These are phyloP conservation scores for Characodon lateralis DNA, from an alignment of 2,797 vertebrate species.

Conservation along the genomic window DNA sequence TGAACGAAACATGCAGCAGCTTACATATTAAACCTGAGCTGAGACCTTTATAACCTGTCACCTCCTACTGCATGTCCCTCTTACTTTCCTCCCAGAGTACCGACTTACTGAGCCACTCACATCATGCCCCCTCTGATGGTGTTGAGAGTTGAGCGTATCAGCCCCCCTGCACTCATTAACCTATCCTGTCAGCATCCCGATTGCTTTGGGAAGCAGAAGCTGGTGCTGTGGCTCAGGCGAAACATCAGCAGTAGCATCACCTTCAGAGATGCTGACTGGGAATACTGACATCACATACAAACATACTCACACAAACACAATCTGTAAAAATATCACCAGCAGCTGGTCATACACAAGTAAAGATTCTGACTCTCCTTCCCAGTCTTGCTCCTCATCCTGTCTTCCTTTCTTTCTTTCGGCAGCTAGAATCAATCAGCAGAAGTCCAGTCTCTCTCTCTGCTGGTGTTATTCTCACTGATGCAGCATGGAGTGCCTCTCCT, in stretches of 20 bases:
- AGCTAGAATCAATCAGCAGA: constrained; percentile 65
- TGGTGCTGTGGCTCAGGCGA: constrained; percentile 33
- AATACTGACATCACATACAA: constrained; percentile 48
- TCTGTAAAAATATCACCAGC: constrained; percentile 12
- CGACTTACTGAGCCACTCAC: constrained; percentile 51
- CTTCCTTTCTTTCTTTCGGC: constrained; percentile 37
- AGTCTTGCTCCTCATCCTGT: constrained; percentile 42
- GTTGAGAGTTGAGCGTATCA: constrained; percentile 46
- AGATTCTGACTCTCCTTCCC: constrained; percentile 32
- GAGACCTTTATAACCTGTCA: constrained; percentile 16
- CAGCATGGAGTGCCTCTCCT: constrained; percentile 44
- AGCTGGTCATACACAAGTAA: constrained; percentile 34
- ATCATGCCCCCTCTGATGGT: constrained; percentile 22
- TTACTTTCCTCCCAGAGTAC: constrained; percentile 16
- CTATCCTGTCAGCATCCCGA: constrained; percentile 46
- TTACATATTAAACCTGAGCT: constrained; percentile 20
- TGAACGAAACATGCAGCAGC: neutral
- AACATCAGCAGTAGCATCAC: constrained; percentile 56
- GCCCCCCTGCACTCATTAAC: constrained; percentile 52
- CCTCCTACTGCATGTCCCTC: neutral
- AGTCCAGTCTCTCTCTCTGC: constrained; percentile 53
- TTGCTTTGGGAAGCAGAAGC: constrained; percentile 41
- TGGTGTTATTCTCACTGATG: constrained; percentile 55
- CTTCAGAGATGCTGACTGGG: constrained; percentile 52
- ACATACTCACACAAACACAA: constrained; percentile 29